Conservation (phyloP, 2,113 vertebrate genomes). For the Sigmodon hispidus region DNA sequence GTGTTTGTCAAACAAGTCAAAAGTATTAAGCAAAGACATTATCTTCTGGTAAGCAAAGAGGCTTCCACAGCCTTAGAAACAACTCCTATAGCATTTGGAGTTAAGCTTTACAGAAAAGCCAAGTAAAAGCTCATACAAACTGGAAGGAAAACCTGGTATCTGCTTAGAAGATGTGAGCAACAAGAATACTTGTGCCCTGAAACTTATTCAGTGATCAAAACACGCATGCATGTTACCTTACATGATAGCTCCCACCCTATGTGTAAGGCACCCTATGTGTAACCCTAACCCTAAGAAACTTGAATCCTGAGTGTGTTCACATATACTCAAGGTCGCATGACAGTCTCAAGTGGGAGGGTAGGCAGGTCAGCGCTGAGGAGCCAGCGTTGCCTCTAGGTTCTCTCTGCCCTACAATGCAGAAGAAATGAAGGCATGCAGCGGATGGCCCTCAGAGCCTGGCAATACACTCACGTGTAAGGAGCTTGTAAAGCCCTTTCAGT, state of each 20-base stretch:
- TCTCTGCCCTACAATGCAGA: not conserved
- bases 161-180: not conserved
- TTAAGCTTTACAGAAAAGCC: not conserved
- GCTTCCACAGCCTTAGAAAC: not conserved
- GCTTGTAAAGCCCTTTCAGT: not conserved
- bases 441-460: too few relatives aligned
- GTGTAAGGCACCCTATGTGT: not conserved
- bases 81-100: not conserved
- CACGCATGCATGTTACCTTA: not conserved
- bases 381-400: not conserved
- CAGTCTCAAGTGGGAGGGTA: not conserved
- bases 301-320: not conserved
- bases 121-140: not conserved
- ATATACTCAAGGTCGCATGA: not conserved
- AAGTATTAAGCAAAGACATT: not conserved
- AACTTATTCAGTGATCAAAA: not conserved
- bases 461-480: not conserved
- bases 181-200: not conserved
- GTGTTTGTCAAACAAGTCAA: not conserved
- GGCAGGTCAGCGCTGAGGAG: rapidly evolving
- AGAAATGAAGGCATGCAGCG: not conserved
- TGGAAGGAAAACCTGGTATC: not conserved
- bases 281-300: not conserved
- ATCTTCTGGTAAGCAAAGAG: not conserved
- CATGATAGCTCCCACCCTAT: not conserved